Percentiles rank a stretch among this genome's conserved stretches.
Conservation (phyloP, 2,113 vertebrate species). For the Chroicocephalus ridibundus region DNA sequence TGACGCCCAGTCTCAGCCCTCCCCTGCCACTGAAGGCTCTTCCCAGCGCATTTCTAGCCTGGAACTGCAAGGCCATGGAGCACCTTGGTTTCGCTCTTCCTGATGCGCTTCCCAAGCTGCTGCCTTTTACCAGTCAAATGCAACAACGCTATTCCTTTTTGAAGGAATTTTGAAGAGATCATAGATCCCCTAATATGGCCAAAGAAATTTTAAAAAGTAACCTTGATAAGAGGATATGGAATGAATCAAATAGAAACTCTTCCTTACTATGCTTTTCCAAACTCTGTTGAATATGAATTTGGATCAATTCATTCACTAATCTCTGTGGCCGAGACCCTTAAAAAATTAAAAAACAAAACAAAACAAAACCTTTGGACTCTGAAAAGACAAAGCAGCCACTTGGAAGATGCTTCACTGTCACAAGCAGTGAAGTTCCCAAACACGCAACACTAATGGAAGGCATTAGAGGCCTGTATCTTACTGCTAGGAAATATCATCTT, state of each 20-base stretch:
- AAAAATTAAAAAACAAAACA: background rate
- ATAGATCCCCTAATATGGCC: rapidly evolving
- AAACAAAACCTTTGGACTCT: background rate
- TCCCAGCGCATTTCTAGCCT: background rate
- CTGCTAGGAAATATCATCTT: background rate
- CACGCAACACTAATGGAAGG: background rate
- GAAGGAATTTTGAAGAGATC: background rate
- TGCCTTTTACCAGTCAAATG: background rate
- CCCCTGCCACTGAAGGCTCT: background rate
- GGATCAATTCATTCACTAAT: background rate
- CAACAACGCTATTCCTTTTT: rapidly evolving
- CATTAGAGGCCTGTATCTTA: background rate
- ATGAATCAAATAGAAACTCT: background rate
- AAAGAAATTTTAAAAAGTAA: background rate
- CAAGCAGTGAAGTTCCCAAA: background rate
- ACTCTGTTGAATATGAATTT: background rate
- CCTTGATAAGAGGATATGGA: background rate
- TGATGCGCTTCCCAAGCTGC: background rate
- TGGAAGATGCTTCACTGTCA: background rate
- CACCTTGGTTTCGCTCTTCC: background rate
- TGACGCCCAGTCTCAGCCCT: background rate
- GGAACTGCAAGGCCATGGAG: background rate
- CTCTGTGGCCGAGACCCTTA: background rate
- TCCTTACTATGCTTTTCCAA: background rate
- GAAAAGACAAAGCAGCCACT: background rate